Conservation (phyloP, 64 coral and sea anemone genomes). For the Montipora cactus region DNA sequence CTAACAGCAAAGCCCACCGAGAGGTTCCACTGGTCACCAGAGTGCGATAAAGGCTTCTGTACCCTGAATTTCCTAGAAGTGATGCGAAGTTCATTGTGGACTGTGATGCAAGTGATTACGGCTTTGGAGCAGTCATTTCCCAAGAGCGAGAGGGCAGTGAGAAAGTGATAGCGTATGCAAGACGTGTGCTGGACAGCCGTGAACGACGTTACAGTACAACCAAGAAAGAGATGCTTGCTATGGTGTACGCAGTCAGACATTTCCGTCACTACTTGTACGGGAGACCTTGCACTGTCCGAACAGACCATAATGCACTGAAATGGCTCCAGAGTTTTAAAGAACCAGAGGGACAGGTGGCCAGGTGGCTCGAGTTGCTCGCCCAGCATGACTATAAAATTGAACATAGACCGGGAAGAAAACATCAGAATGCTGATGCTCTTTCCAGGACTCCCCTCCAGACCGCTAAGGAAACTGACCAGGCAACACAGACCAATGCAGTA, state of each 20-base stretch:
- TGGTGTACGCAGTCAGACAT: constrained; percentile 47
- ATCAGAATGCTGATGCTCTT: too few relatives aligned
- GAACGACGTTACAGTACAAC: neutral
- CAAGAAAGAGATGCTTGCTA: constrained; percentile 33
- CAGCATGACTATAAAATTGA: too few relatives aligned
- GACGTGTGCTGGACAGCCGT: neutral
- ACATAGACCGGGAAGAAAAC: too few relatives aligned
- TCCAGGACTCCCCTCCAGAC: too few relatives aligned
- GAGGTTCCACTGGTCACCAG: neutral
- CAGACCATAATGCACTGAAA: constrained; percentile 47
- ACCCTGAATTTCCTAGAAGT: neutral
- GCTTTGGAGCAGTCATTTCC: neutral
- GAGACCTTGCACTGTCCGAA: constrained; percentile 13
- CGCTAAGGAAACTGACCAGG: neutral
- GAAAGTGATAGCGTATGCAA: constrained; percentile 31
- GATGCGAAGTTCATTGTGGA: neutral
- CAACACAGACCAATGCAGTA: neutral
- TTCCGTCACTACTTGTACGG: constrained; percentile 53
- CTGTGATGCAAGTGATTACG: constrained; percentile 19
- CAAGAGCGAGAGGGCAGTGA: neutral
- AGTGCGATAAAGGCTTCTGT: too few relatives aligned
- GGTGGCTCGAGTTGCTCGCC: too few relatives aligned
- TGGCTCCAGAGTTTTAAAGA: constrained; percentile 52
- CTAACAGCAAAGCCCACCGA: neutral
- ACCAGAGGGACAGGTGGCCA: constrained; percentile 20